These are phyloP conservation scores for Diplosoma virens DNA, from an alignment of 23 tunicate genomes.

Conservation along the genomic window DNA sequence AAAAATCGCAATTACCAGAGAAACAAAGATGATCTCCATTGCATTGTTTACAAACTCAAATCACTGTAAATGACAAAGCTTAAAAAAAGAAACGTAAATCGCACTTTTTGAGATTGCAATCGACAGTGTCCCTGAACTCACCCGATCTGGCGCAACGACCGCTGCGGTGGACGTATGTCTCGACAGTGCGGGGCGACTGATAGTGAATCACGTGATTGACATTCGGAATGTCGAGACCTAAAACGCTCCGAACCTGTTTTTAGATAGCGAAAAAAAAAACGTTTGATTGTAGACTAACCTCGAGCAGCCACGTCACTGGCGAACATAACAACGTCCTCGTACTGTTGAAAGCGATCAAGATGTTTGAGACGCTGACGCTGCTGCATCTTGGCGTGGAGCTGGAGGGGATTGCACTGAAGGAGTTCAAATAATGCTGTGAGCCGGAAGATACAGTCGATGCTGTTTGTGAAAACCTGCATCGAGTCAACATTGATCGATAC, in stretches of 20 bases:
- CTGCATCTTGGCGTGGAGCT: slow-evolving; percentile 94
- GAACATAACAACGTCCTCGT: slow-evolving; percentile 53
- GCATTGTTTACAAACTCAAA: too few relatives aligned
- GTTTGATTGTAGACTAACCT: slow-evolving; percentile 33
- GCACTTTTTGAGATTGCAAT: background rate
- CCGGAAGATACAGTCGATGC: slow-evolving; percentile 90
- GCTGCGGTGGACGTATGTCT: slow-evolving; percentile 88
- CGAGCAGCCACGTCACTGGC: slow-evolving; percentile 99
- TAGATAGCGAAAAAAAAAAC: background rate
- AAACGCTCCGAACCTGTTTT: background rate
- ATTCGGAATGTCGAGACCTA: slow-evolving; percentile 95
- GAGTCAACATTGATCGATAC: background rate
- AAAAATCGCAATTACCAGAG: too few relatives aligned
- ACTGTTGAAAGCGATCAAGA: slow-evolving; percentile 76
- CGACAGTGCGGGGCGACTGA: slow-evolving; percentile 91
- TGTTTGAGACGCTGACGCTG: slow-evolving; percentile 92
- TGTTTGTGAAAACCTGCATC: slow-evolving; percentile 80
- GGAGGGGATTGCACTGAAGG: slow-evolving; percentile 60
- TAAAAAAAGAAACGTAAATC: too few relatives aligned
- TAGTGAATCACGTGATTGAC: slow-evolving; percentile 93
- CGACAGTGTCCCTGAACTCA: background rate
- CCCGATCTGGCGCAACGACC: slow-evolving; percentile 98
- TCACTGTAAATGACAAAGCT: too few relatives aligned
- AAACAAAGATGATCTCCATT: too few relatives aligned
- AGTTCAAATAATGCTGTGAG: slow-evolving; percentile 66